Percentiles rank a stretch among this genome's conserved stretches.
phyloP scores from a whole-genome alignment of 2,113 vertebrate species.

The Danio rerio region GRCz12tu NC_133199.1:2655501-2656000 shows the following conservation, averaged over 20 bases:
- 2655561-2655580: constrained; percentile 49
- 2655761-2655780: constrained; percentile 29
- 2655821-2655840: neutral
- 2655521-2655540: constrained; percentile 18
- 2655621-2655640: constrained; percentile 45
- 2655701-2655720: constrained; percentile 22
- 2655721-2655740: neutral
- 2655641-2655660: constrained; percentile 47
- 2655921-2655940: too few relatives aligned
- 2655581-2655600: constrained; percentile 57
- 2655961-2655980: too few relatives aligned
- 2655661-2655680: constrained; percentile 50
- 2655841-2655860: too few relatives aligned
- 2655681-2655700: neutral
- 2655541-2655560: constrained; percentile 61
- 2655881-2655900: too few relatives aligned
- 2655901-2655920: too few relatives aligned
- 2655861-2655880: too few relatives aligned
- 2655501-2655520: constrained; percentile 32
- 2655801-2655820: neutral
- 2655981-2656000: too few relatives aligned
- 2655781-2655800: neutral
- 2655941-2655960: too few relatives aligned
- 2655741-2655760: constrained; percentile 35
- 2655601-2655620: constrained; percentile 54